These are phyloP conservation scores for Drosophila ustulata DNA, from an alignment of 2,888 invertebrate genomes.

Conservation along the genomic window DNA sequence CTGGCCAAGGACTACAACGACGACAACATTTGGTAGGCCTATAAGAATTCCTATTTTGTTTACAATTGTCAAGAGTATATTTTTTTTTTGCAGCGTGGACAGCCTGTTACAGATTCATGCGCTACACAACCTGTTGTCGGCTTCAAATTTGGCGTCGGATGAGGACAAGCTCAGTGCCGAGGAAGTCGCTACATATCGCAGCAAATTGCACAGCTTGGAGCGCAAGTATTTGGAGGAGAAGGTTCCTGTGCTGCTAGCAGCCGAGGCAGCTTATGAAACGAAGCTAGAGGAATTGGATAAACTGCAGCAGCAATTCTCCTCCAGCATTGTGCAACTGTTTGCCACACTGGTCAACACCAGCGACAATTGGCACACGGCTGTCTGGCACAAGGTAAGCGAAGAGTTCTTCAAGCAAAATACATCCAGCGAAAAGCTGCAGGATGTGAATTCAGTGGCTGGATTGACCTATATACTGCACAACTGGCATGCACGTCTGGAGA, in stretches of 20 bases:
- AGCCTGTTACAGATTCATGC: slow-evolving; percentile 89
- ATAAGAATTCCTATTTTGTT: not conserved
- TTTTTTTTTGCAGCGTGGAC: slow-evolving; percentile 86
- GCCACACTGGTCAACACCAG: slow-evolving; percentile 51
- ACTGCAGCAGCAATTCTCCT: slow-evolving; percentile 13
- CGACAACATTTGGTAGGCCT: slow-evolving; percentile 71
- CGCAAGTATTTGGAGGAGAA: slow-evolving; percentile 86
- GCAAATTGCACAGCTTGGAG: slow-evolving; percentile 86
- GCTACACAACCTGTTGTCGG: slow-evolving; percentile 88
- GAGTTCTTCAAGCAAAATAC: slow-evolving; percentile 62
- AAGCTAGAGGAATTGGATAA: slow-evolving; percentile 24
- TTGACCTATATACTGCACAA: slow-evolving; percentile 66
- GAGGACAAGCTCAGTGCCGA: not conserved
- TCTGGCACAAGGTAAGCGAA: slow-evolving; percentile 76
- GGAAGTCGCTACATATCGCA: slow-evolving; percentile 46
- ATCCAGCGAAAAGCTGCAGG: slow-evolving; percentile 41
- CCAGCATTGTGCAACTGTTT: slow-evolving; percentile 45
- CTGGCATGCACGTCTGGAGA: slow-evolving; percentile 76
- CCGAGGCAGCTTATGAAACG: slow-evolving; percentile 52
- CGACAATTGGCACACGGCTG: slow-evolving; percentile 34
- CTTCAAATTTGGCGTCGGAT: slow-evolving; percentile 66
- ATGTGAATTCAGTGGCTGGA: slow-evolving; percentile 51
- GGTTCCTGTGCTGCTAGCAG: slow-evolving; percentile 63
- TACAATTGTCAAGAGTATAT: not conserved
- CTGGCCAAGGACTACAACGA: slow-evolving; percentile 83